phyloP scores from a whole-genome alignment of 1,140 invertebrate genomes.

The Bombus fervidus region DNA sequence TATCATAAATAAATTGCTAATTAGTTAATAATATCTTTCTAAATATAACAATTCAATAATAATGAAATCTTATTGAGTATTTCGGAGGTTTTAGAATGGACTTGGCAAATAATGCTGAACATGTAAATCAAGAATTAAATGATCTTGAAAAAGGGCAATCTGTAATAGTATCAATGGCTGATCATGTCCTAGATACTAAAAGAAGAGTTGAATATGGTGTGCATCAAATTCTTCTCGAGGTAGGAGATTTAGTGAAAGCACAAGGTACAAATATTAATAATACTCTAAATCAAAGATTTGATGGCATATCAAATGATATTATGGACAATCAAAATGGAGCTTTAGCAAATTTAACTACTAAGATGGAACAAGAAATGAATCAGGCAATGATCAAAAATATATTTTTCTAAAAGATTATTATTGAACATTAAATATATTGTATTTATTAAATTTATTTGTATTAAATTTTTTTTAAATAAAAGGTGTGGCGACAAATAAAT shows the following conservation, averaged over 20 bases:
- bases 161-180: constrained; percentile 91
- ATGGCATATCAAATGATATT: constrained; percentile 87
- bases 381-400: constrained; percentile 79
- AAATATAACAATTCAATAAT: not conserved
- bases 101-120: constrained; percentile 76
- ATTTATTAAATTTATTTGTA: not conserved
- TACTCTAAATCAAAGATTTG: constrained; percentile 87
- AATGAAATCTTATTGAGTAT: constrained; percentile 1
- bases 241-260: constrained; percentile 87
- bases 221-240: constrained; percentile 92
- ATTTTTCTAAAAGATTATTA: not conserved
- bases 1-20: constrained; percentile 1
- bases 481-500: constrained; percentile 93
- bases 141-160: constrained; percentile 89
- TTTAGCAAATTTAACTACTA: constrained; percentile 88
- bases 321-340: constrained; percentile 89
- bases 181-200: constrained; percentile 92
- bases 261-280: constrained; percentile 87
- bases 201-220: constrained; percentile 92
- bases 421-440: not conserved
- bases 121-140: constrained; percentile 80
- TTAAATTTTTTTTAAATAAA: constrained; percentile 18
- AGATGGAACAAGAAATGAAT: constrained; percentile 91
- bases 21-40: not conserved
- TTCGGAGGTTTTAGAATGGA: constrained; percentile 67